phyloP scores from a whole-genome alignment of 1,140 invertebrate genomes.

The Bombus superbus region DNA sequence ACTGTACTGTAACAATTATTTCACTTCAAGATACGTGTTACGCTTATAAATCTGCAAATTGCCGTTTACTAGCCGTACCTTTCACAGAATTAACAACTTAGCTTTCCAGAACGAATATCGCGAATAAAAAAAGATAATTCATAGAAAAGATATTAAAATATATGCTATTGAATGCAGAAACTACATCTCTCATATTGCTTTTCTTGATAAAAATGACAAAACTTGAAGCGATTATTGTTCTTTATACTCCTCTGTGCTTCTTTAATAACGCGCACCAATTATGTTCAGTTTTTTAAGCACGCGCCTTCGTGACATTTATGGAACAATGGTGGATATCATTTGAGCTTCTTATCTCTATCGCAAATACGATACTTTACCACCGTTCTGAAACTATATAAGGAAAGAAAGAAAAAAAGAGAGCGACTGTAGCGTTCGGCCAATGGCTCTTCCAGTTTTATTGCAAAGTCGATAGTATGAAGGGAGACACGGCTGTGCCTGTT shows the following conservation, averaged over 20 bases:
- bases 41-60: not conserved
- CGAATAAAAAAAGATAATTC: not conserved
- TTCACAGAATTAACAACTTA: not conserved
- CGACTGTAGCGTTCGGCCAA: constrained; percentile 20
- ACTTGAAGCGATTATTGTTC: not conserved
- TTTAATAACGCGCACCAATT: not conserved
- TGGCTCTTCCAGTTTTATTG: constrained; percentile 28
- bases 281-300: not conserved
- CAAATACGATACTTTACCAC: too few species aligned
- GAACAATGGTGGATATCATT: not conserved
- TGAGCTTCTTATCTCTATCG: constrained; percentile 13
- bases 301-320: constrained; percentile 7
- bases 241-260: not conserved
- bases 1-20: not conserved
- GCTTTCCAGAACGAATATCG: not conserved
- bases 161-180: not conserved
- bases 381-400: not conserved
- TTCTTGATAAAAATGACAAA: not conserved
- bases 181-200: not conserved
- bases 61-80: too few species aligned
- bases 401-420: not conserved
- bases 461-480: constrained; percentile 22
- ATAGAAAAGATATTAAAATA: not conserved
- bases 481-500: not conserved
- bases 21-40: not conserved